Conservation (phyloP, 2,888 invertebrate species). For the Chironomus riparius region DNA sequence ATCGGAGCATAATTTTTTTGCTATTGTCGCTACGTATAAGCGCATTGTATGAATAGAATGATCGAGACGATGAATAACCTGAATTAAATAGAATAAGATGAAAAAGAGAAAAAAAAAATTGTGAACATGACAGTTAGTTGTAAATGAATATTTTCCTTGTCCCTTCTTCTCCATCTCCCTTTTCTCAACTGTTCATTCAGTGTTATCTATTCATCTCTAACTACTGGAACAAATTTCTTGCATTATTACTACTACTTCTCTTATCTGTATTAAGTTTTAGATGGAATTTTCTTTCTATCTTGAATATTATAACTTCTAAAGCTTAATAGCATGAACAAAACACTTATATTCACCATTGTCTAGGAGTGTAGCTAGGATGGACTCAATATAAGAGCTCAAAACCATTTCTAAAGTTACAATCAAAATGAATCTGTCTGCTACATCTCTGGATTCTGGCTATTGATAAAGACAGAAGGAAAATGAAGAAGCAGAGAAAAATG, state of each 20-base stretch:
- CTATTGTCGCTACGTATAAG: conserved; percentile 66
- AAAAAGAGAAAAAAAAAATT: neutral
- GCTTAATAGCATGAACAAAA: too few relatives aligned
- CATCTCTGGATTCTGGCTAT: too few relatives aligned
- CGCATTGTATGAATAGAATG: conserved; percentile 72
- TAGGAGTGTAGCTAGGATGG: too few relatives aligned
- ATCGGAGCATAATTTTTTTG: conserved; percentile 60
- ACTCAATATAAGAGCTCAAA: too few relatives aligned
- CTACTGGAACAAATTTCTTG: neutral
- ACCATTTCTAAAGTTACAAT: too few relatives aligned
- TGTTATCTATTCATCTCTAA: neutral
- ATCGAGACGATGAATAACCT: conserved; percentile 42
- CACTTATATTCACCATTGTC: too few relatives aligned
- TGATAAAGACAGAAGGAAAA: too few relatives aligned
- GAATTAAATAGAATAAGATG: neutral
- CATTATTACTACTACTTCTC: too few relatives aligned
- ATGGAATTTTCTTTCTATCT: too few relatives aligned
- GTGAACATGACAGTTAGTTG: neutral
- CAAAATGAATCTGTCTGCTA: too few relatives aligned
- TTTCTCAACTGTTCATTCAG: neutral
- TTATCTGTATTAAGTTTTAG: too few relatives aligned
- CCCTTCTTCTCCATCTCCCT: neutral
- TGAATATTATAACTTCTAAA: too few relatives aligned
- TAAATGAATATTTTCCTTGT: neutral
- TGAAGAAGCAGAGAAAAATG: neutral